phyloP scores from a whole-genome alignment of 2,797 vertebrate species.

The Austrolebias charrua region DNA sequence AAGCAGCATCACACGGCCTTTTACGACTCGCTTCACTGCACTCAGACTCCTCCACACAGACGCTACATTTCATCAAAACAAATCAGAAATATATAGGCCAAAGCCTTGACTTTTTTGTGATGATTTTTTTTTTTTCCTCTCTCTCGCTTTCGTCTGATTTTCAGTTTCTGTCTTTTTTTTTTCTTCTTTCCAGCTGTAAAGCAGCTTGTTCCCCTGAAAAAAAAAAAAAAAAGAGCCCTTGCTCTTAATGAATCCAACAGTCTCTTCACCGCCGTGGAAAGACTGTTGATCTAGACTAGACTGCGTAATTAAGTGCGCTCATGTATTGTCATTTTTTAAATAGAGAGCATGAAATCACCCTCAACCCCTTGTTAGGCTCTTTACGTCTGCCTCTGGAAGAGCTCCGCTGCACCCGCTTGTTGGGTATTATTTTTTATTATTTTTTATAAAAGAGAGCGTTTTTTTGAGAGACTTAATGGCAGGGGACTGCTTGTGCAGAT shows the following conservation, averaged over 20 bases:
- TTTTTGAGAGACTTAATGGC: constrained; percentile 64
- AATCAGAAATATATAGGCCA: constrained; percentile 74
- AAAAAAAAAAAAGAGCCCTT: constrained; percentile 70
- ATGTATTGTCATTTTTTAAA: constrained; percentile 79
- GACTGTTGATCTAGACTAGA: constrained; percentile 79
- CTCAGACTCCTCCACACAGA: constrained; percentile 57
- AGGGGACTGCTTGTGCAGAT: constrained; percentile 49
- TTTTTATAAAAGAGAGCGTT: constrained; percentile 35
- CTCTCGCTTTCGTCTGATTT: constrained; percentile 42
- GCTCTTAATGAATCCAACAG: constrained; percentile 77
- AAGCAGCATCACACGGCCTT: constrained; percentile 66
- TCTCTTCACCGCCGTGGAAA: constrained; percentile 64
- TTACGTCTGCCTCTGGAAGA: constrained; percentile 49
- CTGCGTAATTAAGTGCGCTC: constrained; percentile 78
- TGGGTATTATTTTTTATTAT: constrained; percentile 50
- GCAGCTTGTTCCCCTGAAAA: constrained; percentile 67
- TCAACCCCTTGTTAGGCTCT: constrained; percentile 69
- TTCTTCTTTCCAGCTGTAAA: constrained; percentile 42
- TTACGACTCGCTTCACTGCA: constrained; percentile 63
- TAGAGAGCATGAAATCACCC: constrained; percentile 73
- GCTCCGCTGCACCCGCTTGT: constrained; percentile 49
- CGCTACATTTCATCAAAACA: constrained; percentile 62
- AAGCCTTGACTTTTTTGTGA: constrained; percentile 57
- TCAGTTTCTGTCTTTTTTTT: constrained; percentile 43
- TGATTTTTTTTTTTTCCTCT: constrained; percentile 33